Base-by-base conservation (phyloP, 2,888 invertebrate species). In the Tetragonula carbonaria region DNA sequence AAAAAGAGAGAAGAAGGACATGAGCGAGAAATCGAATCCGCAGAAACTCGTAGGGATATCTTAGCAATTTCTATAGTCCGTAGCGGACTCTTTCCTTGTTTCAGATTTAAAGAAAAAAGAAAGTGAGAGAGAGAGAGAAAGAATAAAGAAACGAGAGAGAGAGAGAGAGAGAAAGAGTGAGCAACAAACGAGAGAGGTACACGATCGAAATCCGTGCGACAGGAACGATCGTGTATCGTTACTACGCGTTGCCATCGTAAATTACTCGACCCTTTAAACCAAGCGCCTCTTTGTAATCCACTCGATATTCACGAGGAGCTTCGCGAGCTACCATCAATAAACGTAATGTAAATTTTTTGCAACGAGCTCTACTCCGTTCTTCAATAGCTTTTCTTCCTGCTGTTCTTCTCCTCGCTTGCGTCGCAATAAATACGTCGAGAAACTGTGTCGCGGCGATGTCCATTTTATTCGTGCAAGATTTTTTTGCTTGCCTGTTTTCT, bases 311-410 rank as follows among this genome's bases (percentile, higher is more conserved):
- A 89, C 87, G 86, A 89, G 86, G 86, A 90, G 87, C 86, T 89
- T 91, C 90, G 91, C 90, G 76, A 92, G 90, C 86, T 87, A 90
- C 87, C 91, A 92, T 93, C 91, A 92, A 93, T 93, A 92, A 94
- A 94, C 92, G 92, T 94, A 93, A 93, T 93, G 93, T 93, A 93
- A 92, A 93, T 94, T 94, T 85, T 94, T 94, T 92, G 80, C 87
- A 87, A 86, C 67, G 71, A 78, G 77, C 68, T 38, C 2, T 28
- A 50, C 28, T 57, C 72, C 72, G 21, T 81, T 28, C 2, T 76
- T 74, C 23, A 57, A 45, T 45, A 51, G 67, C 28, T 67, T 14
- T 28, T 28, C 28, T 28, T 63, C 53, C 11, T 21, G 21, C 23
- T 45, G 21, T 33, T 28, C 28, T 33, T 4, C 3, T 55, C n/a